Base-by-base conservation (phyloP, 2,888 invertebrate genomes). In the Meliscaeva auricollis region DNA sequence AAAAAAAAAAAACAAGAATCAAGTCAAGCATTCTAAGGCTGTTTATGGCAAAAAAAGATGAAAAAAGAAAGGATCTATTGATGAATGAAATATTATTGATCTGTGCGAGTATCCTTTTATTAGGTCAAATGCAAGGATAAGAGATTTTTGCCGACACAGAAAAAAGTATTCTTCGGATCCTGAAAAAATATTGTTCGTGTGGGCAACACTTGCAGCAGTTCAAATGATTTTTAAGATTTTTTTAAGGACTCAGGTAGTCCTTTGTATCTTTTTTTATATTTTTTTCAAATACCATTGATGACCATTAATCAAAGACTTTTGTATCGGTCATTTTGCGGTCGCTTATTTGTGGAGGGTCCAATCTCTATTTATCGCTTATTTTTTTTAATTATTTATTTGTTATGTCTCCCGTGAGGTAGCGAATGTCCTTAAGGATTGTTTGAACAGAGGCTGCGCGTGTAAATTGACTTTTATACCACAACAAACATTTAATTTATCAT, bases 11-110 rank as follows among this genome's bases (percentile, higher is more conserved):
- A 70, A 20, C n/a, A n/a, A n/a, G 62, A 66, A 80, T 3, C 76
- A 80, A 85, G 80, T 85, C 80, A 75, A 79, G 70, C 79, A 54
- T 72, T 74, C 35, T 46, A 4, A 38, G 17, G 11, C 20, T 13
- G 17, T 62, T 69, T 62, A 32, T 38, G 2, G 26, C 26, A 7
- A 38, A 38, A 38, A n/a, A 20, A 35, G 44, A 56, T 2, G 5
- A 72, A 44, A 15, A 22, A 48, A 17, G 35, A 83, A 80, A 76
- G 73, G 46, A 73, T 46, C 62, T 69, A 73, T 41, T 76, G 85
- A 81, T 85, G 81, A 85, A 85, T 85, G 73, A 81, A 81, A 76
- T 81, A 77, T 85, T 85, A 81, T 76, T 62, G 76, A 85, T 77
- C 73, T 73, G 9, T 32, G 22, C 54, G 50, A 81, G 52, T 46